These are phyloP conservation scores for Liparis tanakae DNA, from an alignment of 2,797 vertebrate species.

Conservation along the genomic window DNA sequence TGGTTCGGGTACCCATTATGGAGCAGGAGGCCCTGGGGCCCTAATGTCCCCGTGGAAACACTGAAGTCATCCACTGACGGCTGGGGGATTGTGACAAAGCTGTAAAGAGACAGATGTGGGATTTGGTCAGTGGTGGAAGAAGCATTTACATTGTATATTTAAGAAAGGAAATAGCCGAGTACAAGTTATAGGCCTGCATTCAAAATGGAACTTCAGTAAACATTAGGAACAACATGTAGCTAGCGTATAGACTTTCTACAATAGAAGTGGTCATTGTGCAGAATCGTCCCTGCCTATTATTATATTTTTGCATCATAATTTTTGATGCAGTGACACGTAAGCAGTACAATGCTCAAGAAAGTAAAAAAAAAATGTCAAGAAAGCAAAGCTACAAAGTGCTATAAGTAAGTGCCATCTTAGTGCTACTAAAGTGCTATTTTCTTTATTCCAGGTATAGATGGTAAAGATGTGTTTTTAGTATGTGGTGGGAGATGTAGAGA, in stretches of 20 bases:
- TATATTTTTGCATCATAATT: no score
- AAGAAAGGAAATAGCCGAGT: not conserved
- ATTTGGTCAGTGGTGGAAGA: not conserved
- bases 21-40: constrained; percentile 64
- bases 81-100: not conserved
- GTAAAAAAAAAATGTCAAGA: no score
- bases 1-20: constrained; percentile 48
- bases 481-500: no score
- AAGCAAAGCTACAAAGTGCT: no score
- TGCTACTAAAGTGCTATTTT: no score
- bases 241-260: not conserved
- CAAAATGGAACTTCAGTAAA: not conserved
- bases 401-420: no score
- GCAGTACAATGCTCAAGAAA: not conserved
- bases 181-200: not conserved
- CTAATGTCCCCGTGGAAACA: constrained; percentile 51
- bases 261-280: not conserved
- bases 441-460: no score
- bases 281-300: no score
- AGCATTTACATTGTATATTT: not conserved
- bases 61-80: not conserved
- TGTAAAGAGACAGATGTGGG: not conserved
- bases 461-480: no score
- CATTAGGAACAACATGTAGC: not conserved
- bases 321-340: not conserved